Evolutionary conservation across 2,113 vertebrate species (phyloP), one percentile per base, ranked within the genome.

Genomic region (Neodon shergylaensis): DNA sequence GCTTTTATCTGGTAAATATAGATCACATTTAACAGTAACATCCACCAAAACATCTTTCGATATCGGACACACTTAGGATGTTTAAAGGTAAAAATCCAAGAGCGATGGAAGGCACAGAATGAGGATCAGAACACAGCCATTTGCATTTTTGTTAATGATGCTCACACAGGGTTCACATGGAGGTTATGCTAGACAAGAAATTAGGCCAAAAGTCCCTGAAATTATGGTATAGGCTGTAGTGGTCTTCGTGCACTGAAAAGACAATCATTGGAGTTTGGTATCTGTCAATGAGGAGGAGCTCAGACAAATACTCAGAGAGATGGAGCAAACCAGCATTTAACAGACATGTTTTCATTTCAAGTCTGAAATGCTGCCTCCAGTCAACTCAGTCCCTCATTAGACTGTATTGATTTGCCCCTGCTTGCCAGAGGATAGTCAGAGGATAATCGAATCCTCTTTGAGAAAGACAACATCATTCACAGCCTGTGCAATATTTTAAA

Each of bases 401-500:
- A 54, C 58, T 73, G 9, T 63, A 95, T 94, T 68, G 89, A 95
- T 95, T 94, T 92, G 54, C 52, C 83, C 31, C 36, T 82, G 88
- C 91, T 91, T 92, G 78, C 72, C 49, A 93, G 49, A 94, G 78
- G 73, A 61, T 7, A 84, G 47, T 84, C 19, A 77, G 83, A 85
- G 44, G 17, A 42, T 73, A 93, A 83, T 85, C 31, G 44, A 97
- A 95, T 74, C 82, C 77, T 97, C 72, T 86, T 72, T 52, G 58
- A 77, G 79, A 76, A 94, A 95, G 93, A 95, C 42, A 90, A 33
- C 54, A 93, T 65, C 65, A 72, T 94, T 97, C 70, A 95, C 87
- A 92, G 10, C 33, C 44, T 66, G 17, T 52, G 82, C 5, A 81
- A 63, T 65, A 94, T 93, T 92, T 87, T 84, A 94, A 93, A 72